Base-by-base conservation (phyloP, 2,113 vertebrate genomes). In the Pardalotus punctatus region DNA sequence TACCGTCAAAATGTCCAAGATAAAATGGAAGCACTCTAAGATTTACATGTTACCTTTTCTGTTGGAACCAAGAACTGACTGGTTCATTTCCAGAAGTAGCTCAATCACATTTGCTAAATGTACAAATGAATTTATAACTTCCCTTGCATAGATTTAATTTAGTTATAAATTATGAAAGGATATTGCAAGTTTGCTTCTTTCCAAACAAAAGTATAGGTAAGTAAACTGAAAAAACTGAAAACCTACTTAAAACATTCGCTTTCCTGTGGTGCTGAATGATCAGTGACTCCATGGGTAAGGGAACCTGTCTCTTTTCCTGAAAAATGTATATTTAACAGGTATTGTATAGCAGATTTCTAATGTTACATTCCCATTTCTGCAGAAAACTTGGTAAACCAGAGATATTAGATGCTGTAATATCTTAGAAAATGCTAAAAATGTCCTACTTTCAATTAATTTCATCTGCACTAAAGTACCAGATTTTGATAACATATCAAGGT, bases 271-370 rank as follows among this genome's bases (percentile, higher is more conserved):
- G 40, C 61, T 93, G 79, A 95, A 93, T 96, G 71, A 70, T 82
- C 58, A 51, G 14, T 84, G 64, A 73, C 31, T 93, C 38, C 2
- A 5, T 38, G 82, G 35, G 11, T 70, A 64, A 77, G 45, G 65
- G 45, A 86, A 57, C 35, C 58, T 80, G 33, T 54, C 58, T 72
- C 45, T 73, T 78, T 90, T 82, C 73, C 67, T 86, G 65, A 78
- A 76, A 93, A 81, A 86, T 71, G 45, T 2, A 0, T 43, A 40
- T 93, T 82, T 94, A 88, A 56, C 28, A 94, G 78, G 36, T 93
- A 54, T 77, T 94, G 47, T 86, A 14, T 92, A 79, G 81, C 65
- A 91, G 47, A 84, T 94, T 93, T 94, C 72, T 96, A 93, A 73
- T 88, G 50, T 95, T 95, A 86, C 65, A 16, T 90, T 96, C 58